Evolutionary conservation across 2,797 vertebrate genomes (phyloP), one percentile per base, ranked within the genome.

Genomic region (Salarias fasciatus): DNA sequence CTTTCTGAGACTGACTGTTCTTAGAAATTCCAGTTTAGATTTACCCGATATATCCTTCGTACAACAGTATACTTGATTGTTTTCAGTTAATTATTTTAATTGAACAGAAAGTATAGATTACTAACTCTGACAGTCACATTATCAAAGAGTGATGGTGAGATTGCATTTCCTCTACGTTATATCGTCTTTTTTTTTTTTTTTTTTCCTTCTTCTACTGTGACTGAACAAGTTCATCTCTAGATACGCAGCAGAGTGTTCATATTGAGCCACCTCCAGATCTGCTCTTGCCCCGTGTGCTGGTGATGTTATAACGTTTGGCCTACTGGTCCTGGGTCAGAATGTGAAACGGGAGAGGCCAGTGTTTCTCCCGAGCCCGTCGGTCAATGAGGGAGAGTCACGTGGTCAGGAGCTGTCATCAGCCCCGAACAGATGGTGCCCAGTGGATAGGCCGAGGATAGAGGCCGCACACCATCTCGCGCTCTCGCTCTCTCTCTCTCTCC

Each of bases 341-440:
- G 69, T 67, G 61, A 55, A 80, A 60, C 58, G 42, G 50, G 36
- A 72, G 60, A 79, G 58, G 72, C 62, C 62, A 51, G 57, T 67
- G 62, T 72, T 75, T 72, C 70, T 71, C 82, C 68, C 83, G 69
- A 56, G 70, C 70, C 49, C 11, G 48, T 18, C 15, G 69, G 83
- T 88, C 88, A 88, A 80, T 88, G 88, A n/a, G 66, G 48, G 7
- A 13, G 60, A 69, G n/a, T 88, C 87, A 90, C 87, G 85, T 90
- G 87, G 48, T 81, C 80, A 44, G 59, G 83, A 86, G 72, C 79
- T 82, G 84, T 86, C 88, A 87, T 77, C 68, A 57, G 79, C 86
- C 60, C 64, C 47, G 83, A 84, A 86, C 88, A 91, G 86, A 89
- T 89, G 89, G 86, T 89, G 88, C 71, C n/a, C 79, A 81, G 77